Conservation (phyloP, 2,797 vertebrate genomes). For the Denticeps clupeoides region DNA sequence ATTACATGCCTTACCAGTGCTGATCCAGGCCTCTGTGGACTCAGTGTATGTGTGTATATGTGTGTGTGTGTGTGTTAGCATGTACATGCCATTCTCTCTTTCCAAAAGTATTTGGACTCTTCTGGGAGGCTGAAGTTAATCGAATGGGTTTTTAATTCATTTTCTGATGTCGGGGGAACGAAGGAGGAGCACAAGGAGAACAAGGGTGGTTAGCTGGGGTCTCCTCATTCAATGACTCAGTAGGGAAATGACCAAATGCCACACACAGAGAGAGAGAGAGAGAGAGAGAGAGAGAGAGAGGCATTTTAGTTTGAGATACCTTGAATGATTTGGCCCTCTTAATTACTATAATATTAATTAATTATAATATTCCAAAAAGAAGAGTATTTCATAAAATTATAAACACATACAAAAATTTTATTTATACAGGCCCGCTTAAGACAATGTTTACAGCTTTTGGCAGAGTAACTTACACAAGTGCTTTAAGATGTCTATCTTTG, state of each 20-base stretch:
- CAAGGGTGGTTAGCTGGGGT: background rate
- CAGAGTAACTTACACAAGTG: too few relatives aligned
- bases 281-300: background rate
- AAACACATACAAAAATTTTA: too few relatives aligned
- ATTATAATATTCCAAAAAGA: too few relatives aligned
- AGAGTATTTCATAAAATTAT: too few relatives aligned
- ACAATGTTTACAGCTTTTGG: too few relatives aligned
- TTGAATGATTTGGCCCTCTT: too few relatives aligned
- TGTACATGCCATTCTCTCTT: slow-evolving; percentile 36
- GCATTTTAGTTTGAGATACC: background rate
- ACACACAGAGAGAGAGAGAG: background rate
- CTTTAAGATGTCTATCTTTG: too few relatives aligned
- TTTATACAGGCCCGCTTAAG: too few relatives aligned
- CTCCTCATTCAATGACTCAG: too few relatives aligned
- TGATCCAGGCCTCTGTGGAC: background rate
- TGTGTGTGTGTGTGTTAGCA: slow-evolving; percentile 25
- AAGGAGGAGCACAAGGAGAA: slow-evolving; percentile 7
- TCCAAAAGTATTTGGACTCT: slow-evolving; percentile 31
- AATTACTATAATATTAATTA: too few relatives aligned
- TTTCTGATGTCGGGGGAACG: slow-evolving; percentile 7
- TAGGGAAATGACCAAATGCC: too few relatives aligned
- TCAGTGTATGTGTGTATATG: slow-evolving; percentile 15
- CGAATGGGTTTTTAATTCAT: slow-evolving; percentile 25
- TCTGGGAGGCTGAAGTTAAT: slow-evolving; percentile 15
- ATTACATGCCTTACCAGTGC: background rate